Percentiles rank a stretch among this genome's conserved stretches.
Evolutionary conservation across 2,888 invertebrate species (phyloP).

Genomic region (Cephalotes varians): DNA sequence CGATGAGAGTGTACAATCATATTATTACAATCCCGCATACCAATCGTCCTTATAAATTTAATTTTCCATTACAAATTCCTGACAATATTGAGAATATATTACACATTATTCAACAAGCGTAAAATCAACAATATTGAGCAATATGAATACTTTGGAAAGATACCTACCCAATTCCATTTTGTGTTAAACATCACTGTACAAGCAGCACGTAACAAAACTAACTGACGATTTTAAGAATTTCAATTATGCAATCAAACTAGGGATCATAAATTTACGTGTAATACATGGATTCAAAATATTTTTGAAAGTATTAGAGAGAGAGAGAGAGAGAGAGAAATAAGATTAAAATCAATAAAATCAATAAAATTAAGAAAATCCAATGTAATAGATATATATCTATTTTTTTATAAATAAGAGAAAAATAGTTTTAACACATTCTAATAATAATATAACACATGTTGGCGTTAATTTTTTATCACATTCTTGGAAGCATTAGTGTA

Average conservation of each 20-base stretch:
- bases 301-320: neutral
- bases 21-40: slow-evolving; percentile 33
- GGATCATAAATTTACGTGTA: neutral
- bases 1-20: slow-evolving; percentile 17
- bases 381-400: too few relatives aligned
- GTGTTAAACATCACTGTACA: neutral
- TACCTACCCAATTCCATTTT: neutral
- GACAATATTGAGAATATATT: slow-evolving; percentile 31
- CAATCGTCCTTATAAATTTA: slow-evolving; percentile 34
- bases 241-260: neutral
- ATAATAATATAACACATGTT: too few relatives aligned
- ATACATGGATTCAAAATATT: neutral
- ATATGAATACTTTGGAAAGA: slow-evolving; percentile 10
- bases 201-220: neutral
- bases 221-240: slow-evolving; percentile 3
- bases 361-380: too few relatives aligned
- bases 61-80: slow-evolving; percentile 43
- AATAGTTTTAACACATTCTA: too few relatives aligned
- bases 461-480: too few relatives aligned
- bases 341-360: neutral
- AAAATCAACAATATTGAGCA: slow-evolving; percentile 29
- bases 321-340: too few relatives aligned
- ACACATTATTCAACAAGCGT: neutral
- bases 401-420: too few relatives aligned
- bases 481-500: too few relatives aligned